Conservation (phyloP, 2,797 vertebrate genomes). For the Philypnodon macrostomus region DNA sequence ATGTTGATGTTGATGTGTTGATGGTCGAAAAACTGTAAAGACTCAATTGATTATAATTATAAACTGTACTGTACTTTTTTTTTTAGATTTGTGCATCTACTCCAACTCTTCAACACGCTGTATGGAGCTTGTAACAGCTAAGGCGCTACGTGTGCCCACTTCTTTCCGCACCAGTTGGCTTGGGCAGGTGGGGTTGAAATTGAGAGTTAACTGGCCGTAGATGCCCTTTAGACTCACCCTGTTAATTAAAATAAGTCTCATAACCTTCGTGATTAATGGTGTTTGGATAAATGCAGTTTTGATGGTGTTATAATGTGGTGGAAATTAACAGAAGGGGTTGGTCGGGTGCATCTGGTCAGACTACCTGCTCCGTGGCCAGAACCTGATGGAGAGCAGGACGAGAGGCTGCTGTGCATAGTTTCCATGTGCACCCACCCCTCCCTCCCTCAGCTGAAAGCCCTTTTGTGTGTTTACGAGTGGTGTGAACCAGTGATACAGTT, state of each 20-base stretch:
- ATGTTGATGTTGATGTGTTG: too few relatives aligned
- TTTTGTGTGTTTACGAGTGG: conserved; percentile 61
- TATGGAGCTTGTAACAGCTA: conserved; percentile 27
- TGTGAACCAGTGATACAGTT: conserved; percentile 44
- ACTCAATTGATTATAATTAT: too few relatives aligned
- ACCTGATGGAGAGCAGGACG: conserved; percentile 25
- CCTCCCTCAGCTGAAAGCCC: conserved; percentile 64
- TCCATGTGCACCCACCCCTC: conserved; percentile 62
- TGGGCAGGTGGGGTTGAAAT: conserved; percentile 60
- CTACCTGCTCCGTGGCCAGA: conserved; percentile 52
- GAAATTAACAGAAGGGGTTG: conserved; percentile 43
- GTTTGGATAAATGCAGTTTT: conserved; percentile 60
- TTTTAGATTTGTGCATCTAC: too few relatives aligned
- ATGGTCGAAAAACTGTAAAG: too few relatives aligned
- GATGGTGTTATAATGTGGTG: conserved; percentile 51
- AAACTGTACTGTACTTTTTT: background rate
- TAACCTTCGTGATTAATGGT: conserved; percentile 62
- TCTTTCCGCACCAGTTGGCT: conserved; percentile 51
- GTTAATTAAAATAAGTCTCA: conserved; percentile 39
- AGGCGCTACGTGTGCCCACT: conserved; percentile 26
- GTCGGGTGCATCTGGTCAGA: conserved; percentile 45
- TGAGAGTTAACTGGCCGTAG: conserved; percentile 39
- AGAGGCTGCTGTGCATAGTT: conserved; percentile 61
- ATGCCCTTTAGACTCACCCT: conserved; percentile 45
- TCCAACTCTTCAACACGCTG: background rate